Evolutionary conservation across 1,140 invertebrate genomes (phyloP).

Genomic region (Cyphomyrmex costatus): DNA sequence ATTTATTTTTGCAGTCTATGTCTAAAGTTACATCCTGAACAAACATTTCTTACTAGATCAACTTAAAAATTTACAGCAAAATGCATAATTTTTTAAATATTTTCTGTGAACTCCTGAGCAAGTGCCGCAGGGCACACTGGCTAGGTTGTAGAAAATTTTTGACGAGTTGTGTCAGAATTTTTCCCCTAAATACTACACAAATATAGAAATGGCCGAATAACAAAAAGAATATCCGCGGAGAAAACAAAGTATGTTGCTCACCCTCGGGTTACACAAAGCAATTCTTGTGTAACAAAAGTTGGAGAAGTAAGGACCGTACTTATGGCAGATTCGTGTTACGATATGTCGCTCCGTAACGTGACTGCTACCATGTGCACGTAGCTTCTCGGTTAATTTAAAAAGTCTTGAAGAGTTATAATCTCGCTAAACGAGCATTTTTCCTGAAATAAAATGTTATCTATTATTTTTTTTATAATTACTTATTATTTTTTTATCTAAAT

Average conservation of each 20-base stretch:
- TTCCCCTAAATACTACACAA: slow-evolving; percentile 27
- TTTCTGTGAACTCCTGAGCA: background rate
- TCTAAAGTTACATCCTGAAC: background rate
- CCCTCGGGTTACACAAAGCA: slow-evolving; percentile 53
- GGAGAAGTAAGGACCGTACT: slow-evolving; percentile 51
- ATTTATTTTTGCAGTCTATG: background rate
- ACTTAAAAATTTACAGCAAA: background rate
- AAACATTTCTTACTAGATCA: background rate
- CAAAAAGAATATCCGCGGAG: slow-evolving; percentile 40
- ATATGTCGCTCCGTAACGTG: slow-evolving; percentile 67
- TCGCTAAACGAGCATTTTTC: slow-evolving; percentile 1
- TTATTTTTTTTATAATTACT: too few species aligned
- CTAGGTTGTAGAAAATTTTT: slow-evolving; percentile 20
- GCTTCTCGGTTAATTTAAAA: slow-evolving; percentile 59
- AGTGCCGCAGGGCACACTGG: background rate
- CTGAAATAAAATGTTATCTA: background rate
- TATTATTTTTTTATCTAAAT: background rate
- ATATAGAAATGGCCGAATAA: slow-evolving; percentile 44
- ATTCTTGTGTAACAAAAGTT: slow-evolving; percentile 60
- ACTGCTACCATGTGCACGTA: slow-evolving; percentile 57
- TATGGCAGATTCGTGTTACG: slow-evolving; percentile 61
- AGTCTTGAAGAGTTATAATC: slow-evolving; percentile 1
- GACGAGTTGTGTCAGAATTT: slow-evolving; percentile 5
- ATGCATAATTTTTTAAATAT: slow-evolving; percentile 5
- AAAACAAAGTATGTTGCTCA: background rate